Conservation (phyloP, 2,888 invertebrate species). For the Embidobia sp. region DNA sequence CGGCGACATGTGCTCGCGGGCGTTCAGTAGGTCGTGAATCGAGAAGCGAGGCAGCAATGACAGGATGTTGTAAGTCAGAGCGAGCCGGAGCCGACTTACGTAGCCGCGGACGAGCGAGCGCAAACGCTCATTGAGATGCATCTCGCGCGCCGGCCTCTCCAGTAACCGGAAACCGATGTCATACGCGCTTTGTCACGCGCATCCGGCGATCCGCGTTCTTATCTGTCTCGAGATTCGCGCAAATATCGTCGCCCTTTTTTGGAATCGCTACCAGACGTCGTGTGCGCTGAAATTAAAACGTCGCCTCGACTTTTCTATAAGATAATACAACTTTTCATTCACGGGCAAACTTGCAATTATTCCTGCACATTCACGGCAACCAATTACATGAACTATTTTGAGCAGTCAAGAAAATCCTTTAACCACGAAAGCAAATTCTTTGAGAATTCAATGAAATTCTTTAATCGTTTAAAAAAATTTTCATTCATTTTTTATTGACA, state of each 20-base stretch:
- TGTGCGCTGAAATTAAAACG: too few relatives aligned
- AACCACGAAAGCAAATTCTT: too few relatives aligned
- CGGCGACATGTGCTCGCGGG: slow-evolving; percentile 41
- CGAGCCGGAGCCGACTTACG: slow-evolving; percentile 47
- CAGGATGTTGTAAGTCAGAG: slow-evolving; percentile 59
- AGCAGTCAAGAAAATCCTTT: too few relatives aligned
- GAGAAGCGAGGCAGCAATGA: slow-evolving; percentile 51
- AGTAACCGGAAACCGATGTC: slow-evolving; percentile 79
- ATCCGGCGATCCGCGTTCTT: slow-evolving; percentile 74
- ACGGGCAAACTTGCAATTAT: too few relatives aligned
- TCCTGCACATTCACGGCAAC: too few relatives aligned
- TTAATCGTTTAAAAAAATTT: too few relatives aligned
- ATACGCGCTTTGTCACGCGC: slow-evolving; percentile 79
- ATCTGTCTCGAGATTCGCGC: slow-evolving; percentile 55
- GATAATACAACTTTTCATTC: too few relatives aligned
- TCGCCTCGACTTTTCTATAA: too few relatives aligned
- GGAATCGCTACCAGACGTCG: slow-evolving; percentile 21
- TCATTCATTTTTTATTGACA: too few relatives aligned
- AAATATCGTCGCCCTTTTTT: slow-evolving; percentile 55
- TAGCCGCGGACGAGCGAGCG: slow-evolving; percentile 61
- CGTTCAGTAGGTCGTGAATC: slow-evolving; percentile 55
- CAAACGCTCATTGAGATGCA: slow-evolving; percentile 79
- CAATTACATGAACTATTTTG: too few relatives aligned
- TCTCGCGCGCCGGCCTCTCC: slow-evolving; percentile 77
- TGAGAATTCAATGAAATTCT: too few relatives aligned